These are phyloP conservation scores for Cavia aperea DNA, from an alignment of 2,113 vertebrate species.

Conservation along the genomic window DNA sequence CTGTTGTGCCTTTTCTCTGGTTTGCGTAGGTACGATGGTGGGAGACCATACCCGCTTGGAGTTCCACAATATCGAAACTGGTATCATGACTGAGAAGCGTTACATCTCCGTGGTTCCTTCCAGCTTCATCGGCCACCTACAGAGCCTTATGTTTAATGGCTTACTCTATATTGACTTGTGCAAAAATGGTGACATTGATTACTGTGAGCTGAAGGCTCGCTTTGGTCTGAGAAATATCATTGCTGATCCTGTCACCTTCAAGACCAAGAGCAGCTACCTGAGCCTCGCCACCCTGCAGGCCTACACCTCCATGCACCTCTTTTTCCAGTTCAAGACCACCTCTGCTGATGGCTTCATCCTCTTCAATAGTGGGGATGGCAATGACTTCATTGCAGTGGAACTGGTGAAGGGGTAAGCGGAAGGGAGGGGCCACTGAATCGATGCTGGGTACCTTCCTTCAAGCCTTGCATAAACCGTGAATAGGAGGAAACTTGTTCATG, in stretches of 20 bases:
- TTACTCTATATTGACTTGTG: constrained; percentile 97
- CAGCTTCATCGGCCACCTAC: constrained; percentile 97
- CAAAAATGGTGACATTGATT: constrained; percentile 98
- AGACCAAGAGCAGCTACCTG: constrained; percentile 95
- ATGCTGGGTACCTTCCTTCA: neutral
- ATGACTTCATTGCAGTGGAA: constrained; percentile 95
- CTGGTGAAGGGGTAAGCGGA: constrained; percentile 93
- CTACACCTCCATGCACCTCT: constrained; percentile 97
- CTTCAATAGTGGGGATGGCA: constrained; percentile 89
- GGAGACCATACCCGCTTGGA: constrained; percentile 98
- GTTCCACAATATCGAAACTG: constrained; percentile 98
- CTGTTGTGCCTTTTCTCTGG: constrained; percentile 4
- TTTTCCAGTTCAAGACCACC: constrained; percentile 98
- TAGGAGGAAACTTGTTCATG: neutral
- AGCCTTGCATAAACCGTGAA: neutral
- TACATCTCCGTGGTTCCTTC: constrained; percentile 95
- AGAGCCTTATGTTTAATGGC: constrained; percentile 96
- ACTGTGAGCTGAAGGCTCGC: constrained; percentile 94
- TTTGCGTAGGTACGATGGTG: constrained; percentile 90
- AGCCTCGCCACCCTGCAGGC: constrained; percentile 95
- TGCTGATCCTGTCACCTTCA: constrained; percentile 95
- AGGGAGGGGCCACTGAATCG: neutral
- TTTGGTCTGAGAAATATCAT: constrained; percentile 96
- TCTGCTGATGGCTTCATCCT: constrained; percentile 95
- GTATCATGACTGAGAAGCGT: constrained; percentile 95